A percentile compares a stretch with the other conserved stretches of the same genome.
phyloP scores from a whole-genome alignment of 2,888 invertebrate species.

The Rotaria macrura region DNA sequence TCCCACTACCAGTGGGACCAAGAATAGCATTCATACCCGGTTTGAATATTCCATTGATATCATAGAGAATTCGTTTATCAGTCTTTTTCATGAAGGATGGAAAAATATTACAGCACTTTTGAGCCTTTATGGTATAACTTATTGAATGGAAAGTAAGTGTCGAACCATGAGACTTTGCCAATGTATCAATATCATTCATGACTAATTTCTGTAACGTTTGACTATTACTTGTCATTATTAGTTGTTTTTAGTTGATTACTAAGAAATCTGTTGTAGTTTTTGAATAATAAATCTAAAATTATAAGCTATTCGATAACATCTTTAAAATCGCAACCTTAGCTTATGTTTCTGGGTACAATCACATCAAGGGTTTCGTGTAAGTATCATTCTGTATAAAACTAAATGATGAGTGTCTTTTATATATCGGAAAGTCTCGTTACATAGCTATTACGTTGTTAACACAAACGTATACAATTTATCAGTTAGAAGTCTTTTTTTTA shows the following conservation, averaged over 20 bases:
- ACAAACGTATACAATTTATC: neutral
- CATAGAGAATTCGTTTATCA: neutral
- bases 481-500: neutral
- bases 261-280: neutral
- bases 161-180: neutral
- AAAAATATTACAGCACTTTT: neutral
- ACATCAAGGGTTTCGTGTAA: neutral
- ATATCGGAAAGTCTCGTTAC: neutral
- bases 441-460: neutral
- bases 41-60: constrained; percentile 43
- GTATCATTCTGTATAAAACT: neutral
- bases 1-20: constrained; percentile 50
- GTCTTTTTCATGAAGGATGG: neutral
- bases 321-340: neutral
- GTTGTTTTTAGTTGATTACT: neutral
- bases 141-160: neutral
- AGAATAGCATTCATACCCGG: constrained; percentile 46
- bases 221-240: neutral
- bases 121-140: neutral
- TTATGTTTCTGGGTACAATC: neutral
- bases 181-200: neutral
- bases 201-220: neutral
- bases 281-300: neutral
- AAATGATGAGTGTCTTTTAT: neutral
- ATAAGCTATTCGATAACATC: neutral